Percentiles rank a stretch among this genome's conserved stretches.
Conservation (phyloP, 1,140 invertebrate species). For the Aphaenogaster rudis region DNA sequence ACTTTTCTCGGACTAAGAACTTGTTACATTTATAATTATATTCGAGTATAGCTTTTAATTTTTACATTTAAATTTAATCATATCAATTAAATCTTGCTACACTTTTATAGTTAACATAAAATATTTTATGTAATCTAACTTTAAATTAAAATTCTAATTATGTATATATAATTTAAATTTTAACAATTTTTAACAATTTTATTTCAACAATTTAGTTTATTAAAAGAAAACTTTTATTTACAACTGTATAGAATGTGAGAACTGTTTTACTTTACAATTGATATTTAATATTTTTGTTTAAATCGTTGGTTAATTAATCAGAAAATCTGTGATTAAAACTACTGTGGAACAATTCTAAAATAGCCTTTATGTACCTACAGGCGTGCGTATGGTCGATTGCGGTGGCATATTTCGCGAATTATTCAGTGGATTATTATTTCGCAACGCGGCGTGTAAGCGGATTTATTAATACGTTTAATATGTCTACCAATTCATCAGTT, state of each 20-base stretch:
- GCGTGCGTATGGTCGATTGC: constrained; percentile 51
- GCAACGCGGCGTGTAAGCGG: constrained; percentile 69
- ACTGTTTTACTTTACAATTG: background rate
- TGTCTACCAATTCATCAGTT: constrained; percentile 59
- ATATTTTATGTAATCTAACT: constrained; percentile 5
- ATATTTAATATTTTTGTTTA: background rate
- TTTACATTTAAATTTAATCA: background rate
- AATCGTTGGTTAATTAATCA: background rate
- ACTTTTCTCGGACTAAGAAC: background rate
- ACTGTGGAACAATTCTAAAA: background rate
- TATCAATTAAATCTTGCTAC: background rate
- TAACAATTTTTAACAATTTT: background rate
- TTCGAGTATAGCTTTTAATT: background rate
- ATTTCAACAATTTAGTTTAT: background rate
- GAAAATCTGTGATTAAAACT: constrained; percentile 15
- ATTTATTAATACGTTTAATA: constrained; percentile 64
- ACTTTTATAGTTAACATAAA: background rate
- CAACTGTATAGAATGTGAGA: background rate
- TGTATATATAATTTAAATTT: background rate
- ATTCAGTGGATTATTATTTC: constrained; percentile 75
- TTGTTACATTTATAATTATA: background rate
- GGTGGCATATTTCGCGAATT: constrained; percentile 72
- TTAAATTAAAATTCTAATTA: background rate
- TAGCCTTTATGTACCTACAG: constrained; percentile 56
- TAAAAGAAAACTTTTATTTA: background rate